Percentiles rank a stretch among this genome's conserved stretches.
Evolutionary conservation across 2,888 invertebrate genomes (phyloP).

Genomic region (Magallana nippona): DNA sequence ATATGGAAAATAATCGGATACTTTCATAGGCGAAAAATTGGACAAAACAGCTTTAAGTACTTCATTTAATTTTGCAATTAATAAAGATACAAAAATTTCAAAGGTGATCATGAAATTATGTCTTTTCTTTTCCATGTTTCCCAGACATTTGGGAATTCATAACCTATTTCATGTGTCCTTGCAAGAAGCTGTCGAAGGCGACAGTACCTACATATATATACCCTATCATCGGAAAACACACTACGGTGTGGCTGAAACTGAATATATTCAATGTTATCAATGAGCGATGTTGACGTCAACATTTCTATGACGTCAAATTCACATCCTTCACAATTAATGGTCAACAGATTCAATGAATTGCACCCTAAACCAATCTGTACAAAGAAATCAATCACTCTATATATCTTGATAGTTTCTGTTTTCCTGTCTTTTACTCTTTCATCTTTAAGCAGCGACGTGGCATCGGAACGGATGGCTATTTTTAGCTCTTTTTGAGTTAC

Average conservation of each 20-base stretch:
- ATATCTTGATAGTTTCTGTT: not conserved
- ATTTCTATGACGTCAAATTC: conserved; percentile 5
- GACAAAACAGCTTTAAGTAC: no score
- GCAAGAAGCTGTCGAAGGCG: not conserved
- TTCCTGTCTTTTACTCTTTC: not conserved
- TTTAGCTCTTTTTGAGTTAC: not conserved
- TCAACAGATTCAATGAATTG: not conserved
- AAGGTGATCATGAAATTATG: no score
- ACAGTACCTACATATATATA: not conserved
- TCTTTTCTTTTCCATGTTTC: not conserved
- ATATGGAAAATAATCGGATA: no score
- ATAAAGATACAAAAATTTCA: no score
- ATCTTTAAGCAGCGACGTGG: not conserved
- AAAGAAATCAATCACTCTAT: not conserved
- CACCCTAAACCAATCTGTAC: not conserved
- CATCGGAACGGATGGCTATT: not conserved
- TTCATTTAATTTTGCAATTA: no score
- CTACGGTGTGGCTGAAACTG: conserved; percentile 1
- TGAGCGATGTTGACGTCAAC: not conserved
- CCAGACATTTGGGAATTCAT: not conserved
- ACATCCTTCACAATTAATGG: conserved; percentile 10
- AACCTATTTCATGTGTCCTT: not conserved
- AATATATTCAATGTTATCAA: not conserved
- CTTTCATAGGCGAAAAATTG: no score
- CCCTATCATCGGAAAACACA: not conserved